Evolutionary conservation across 2,888 invertebrate species (phyloP).

Genomic region (Trilocha varians): DNA sequence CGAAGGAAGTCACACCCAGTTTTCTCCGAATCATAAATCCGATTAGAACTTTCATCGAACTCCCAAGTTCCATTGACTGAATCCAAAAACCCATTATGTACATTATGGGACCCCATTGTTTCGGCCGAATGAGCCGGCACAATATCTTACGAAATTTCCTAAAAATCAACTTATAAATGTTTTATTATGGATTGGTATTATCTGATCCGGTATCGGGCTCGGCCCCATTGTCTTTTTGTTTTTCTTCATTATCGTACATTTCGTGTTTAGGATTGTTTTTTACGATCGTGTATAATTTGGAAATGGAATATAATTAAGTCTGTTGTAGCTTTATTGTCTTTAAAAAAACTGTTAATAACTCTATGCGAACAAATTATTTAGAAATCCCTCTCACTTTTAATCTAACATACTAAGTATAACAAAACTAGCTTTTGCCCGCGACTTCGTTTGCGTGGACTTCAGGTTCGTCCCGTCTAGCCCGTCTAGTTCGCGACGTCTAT

Average conservation of each 20-base stretch:
- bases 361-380: too few relatives aligned
- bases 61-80: conserved; percentile 60
- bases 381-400: too few relatives aligned
- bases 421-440: too few relatives aligned
- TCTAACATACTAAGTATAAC: too few relatives aligned
- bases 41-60: conserved; percentile 57
- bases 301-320: too few relatives aligned
- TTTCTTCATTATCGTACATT: conserved; percentile 11
- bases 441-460: too few relatives aligned
- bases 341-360: too few relatives aligned
- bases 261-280: conserved; percentile 18
- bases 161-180: conserved; percentile 63
- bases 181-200: conserved; percentile 21
- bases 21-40: conserved; percentile 50
- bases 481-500: too few relatives aligned
- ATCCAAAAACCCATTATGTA: conserved; percentile 65
- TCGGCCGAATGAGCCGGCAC: conserved; percentile 62
- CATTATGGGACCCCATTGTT: conserved; percentile 65
- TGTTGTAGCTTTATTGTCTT: too few relatives aligned
- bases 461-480: too few relatives aligned
- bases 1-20: conserved; percentile 54
- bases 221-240: conserved; percentile 47
- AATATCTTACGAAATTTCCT: conserved; percentile 72
- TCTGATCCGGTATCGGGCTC: conserved; percentile 37
- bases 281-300: not conserved